These are phyloP conservation scores for Enteromius unitaeniatus DNA, from an alignment of 2,797 vertebrate genomes.

Conservation along the genomic window DNA sequence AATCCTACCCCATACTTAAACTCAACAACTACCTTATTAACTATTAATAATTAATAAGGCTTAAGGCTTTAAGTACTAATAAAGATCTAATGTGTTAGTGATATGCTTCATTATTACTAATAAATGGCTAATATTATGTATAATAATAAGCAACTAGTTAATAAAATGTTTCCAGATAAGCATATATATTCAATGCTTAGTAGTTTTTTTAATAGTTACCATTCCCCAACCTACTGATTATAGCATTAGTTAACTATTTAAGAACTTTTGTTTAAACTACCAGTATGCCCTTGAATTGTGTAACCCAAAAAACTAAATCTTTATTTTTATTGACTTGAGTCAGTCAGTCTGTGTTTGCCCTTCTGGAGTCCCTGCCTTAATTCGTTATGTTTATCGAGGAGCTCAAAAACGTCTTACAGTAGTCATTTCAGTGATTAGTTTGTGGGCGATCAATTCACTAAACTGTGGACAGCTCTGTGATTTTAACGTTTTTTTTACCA, in stretches of 20 bases:
- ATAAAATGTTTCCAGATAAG: too few relatives aligned
- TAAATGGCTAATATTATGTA: too few relatives aligned
- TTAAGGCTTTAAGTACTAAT: neutral
- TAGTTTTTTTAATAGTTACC: neutral
- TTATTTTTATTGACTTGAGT: constrained; percentile 11
- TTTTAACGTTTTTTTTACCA: neutral
- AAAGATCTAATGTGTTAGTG: neutral
- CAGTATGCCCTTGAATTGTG: neutral
- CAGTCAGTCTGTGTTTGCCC: neutral
- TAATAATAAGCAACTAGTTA: too few relatives aligned
- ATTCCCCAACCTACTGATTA: neutral
- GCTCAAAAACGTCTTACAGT: neutral
- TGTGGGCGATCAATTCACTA: neutral
- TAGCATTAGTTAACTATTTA: neutral
- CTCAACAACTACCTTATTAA: too few relatives aligned
- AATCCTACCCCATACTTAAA: neutral
- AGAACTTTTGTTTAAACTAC: neutral
- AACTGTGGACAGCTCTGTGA: constrained; percentile 20
- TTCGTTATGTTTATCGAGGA: constrained; percentile 13
- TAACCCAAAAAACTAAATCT: neutral
- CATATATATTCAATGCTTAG: neutral
- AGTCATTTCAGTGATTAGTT: constrained; percentile 23
- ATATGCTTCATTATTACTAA: neutral
- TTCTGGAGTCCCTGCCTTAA: constrained; percentile 1
- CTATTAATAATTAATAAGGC: too few relatives aligned